Evolutionary conservation across 2,888 invertebrate genomes (phyloP).

Genomic region (Cryptus viduatorius): DNA sequence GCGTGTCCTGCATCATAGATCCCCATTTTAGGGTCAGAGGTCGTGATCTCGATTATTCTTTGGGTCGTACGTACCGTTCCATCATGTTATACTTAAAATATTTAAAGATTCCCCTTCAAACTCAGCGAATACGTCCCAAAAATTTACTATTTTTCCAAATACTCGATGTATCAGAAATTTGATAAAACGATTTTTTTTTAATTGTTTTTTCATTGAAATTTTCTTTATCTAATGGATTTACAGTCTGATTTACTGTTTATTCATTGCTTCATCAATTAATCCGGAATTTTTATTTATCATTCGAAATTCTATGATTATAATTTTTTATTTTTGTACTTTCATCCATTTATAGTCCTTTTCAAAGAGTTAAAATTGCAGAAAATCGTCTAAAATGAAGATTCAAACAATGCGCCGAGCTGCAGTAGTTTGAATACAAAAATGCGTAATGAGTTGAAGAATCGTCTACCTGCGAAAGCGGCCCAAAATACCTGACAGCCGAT

Average conservation of each 20-base stretch:
- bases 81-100: conserved; percentile 76
- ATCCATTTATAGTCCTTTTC: not conserved
- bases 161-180: not conserved
- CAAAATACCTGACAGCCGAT: conserved; percentile 45
- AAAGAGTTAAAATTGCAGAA: not conserved
- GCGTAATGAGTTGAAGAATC: conserved; percentile 51
- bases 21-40: conserved; percentile 74
- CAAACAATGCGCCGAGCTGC: conserved; percentile 14
- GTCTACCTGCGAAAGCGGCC: conserved; percentile 60
- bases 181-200: not conserved
- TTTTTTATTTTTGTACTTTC: not conserved
- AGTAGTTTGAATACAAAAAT: conserved; percentile 39
- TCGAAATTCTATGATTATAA: not conserved
- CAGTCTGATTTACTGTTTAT: not conserved
- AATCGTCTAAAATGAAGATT: conserved; percentile 47
- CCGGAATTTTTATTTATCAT: not conserved
- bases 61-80: conserved; percentile 72
- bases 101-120: conserved; percentile 20
- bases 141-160: not conserved
- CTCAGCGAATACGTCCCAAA: not conserved
- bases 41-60: conserved; percentile 72
- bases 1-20: conserved; percentile 72
- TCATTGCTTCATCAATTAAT: not conserved
- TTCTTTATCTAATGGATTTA: not conserved
- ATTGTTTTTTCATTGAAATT: not conserved